Conservation (phyloP, 2,113 vertebrate species). For the Otocyon megalotis region DNA sequence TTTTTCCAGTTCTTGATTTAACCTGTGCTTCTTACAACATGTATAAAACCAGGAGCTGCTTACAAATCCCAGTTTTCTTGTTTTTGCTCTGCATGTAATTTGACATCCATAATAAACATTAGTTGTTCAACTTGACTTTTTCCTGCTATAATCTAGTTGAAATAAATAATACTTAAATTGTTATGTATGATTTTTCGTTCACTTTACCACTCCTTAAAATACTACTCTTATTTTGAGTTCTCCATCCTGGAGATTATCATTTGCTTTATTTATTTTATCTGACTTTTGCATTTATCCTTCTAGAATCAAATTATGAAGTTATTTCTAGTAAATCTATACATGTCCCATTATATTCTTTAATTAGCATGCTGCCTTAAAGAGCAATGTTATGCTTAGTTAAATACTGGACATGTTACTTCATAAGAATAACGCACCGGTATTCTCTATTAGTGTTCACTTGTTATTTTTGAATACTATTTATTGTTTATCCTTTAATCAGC, state of each 20-base stretch:
- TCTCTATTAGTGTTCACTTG: background rate
- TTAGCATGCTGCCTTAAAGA: background rate
- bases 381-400: background rate
- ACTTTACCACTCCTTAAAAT: background rate
- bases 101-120: background rate
- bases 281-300: background rate
- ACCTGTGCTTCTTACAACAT: background rate
- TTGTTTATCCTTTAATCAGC: background rate
- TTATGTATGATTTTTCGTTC: background rate
- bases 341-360: background rate
- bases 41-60: background rate
- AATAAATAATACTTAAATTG: background rate
- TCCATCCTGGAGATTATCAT: background rate
- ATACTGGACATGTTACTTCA: background rate
- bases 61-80: background rate
- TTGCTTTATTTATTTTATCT: background rate
- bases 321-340: background rate
- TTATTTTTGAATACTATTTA: background rate
- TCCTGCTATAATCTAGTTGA: background rate
- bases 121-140: background rate
- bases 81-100: background rate
- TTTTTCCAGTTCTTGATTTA: background rate
- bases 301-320: constrained; percentile 11
- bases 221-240: background rate
- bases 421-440: background rate